Evolutionary conservation across 2,113 vertebrate genomes (phyloP).

Genomic region (Scolopax mira): DNA sequence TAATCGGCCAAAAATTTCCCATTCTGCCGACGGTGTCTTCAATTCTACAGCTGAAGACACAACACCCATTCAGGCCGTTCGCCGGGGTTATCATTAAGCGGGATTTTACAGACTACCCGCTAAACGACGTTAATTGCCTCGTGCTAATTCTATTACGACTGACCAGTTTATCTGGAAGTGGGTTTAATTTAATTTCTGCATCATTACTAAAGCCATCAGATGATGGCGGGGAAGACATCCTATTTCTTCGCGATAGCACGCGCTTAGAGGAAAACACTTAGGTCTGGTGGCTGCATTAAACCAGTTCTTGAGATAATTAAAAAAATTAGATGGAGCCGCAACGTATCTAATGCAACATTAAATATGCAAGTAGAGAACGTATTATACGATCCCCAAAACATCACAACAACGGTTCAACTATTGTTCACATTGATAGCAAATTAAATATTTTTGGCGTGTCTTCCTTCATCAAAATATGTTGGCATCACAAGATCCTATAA

Average conservation of each 20-base stretch:
- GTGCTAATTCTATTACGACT: background rate
- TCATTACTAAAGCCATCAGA: conserved; percentile 8
- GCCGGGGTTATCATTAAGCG: background rate
- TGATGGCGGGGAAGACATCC: background rate
- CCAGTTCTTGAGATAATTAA: background rate
- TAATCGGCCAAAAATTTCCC: background rate
- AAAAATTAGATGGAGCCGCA: background rate
- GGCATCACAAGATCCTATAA: background rate
- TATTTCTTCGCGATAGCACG: background rate
- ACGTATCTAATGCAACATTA: background rate
- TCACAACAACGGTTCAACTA: background rate
- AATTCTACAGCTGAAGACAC: background rate
- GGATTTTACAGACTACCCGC: background rate
- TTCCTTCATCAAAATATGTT: background rate
- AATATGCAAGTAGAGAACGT: background rate
- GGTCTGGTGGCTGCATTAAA: background rate
- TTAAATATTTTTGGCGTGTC: accelerated
- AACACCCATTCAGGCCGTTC: accelerated
- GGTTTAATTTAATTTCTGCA: conserved; percentile 33
- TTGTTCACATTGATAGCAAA: background rate
- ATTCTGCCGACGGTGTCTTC: background rate
- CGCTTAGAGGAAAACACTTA: background rate
- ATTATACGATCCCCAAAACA: background rate
- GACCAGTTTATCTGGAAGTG: background rate
- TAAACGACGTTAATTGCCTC: background rate